Base-by-base conservation (phyloP, 2,797 vertebrate genomes). In the Sebastes taczanowskii region DNA sequence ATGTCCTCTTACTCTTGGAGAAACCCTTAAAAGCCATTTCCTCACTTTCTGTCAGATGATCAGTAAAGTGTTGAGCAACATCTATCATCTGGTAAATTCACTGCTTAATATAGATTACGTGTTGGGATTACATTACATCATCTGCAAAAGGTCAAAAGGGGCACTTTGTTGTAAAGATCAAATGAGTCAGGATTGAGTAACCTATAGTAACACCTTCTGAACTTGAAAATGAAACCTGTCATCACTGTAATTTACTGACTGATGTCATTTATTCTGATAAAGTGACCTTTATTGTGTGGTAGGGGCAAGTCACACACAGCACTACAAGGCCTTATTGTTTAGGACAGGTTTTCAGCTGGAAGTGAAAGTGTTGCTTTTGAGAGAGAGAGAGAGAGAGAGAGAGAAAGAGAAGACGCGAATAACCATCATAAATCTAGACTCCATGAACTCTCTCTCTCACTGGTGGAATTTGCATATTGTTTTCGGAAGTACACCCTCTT, bases 121-220 rank as follows among this genome's bases (percentile, higher is more conserved):
- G 14, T 80, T 42, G 5, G 5, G 9, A 42, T 38, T 14, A n/a
- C 8, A 71, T 88, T 62, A 82, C 69, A 65, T 89, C 70, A 89
- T 58, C 14, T 16, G 4, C n/a, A 1, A 34, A 81, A 78, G 3
- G 55, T 11, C 60, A 78, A 74, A 74, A 42, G 80, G 74, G 53
- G 14, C 79, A 30, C 77, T 77, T 74, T 60, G 38, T 67, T 62
- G 10, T 62, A 87, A 89, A 89, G 82, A 82, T 83, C 77, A 90
- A 88, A 84, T 90, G 86, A 90, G 78, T 92, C 88, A 90, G 61
- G 46, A 13, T 32, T 82, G 74, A 86, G 66, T 90, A 77, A 90
- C 49, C 20, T 78, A 30, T 91, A 89, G 89, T 90, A 87, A 86
- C 90, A 91, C 87, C 79, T 88, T 59, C 14, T 74, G 5, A 86